Conservation (phyloP, 2,797 vertebrate species). For the Calcarius lapponicus region DNA sequence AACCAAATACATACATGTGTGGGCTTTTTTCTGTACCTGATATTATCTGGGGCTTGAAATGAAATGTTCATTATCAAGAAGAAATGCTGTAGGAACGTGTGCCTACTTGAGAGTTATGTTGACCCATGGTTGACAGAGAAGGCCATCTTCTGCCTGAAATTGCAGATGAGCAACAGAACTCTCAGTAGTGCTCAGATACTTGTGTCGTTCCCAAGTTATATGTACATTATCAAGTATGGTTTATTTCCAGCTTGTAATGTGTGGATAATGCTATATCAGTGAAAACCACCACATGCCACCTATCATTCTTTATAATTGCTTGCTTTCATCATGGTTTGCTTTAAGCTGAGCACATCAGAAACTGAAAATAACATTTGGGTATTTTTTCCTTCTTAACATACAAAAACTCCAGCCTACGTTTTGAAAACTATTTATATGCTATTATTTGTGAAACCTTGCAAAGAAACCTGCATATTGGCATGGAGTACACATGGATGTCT, state of each 20-base stretch:
- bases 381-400: not conserved
- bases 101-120: not conserved
- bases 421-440: not conserved
- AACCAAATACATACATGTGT: not conserved
- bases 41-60: not conserved
- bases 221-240: not conserved
- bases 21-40: not conserved
- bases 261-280: not conserved
- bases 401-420: not conserved
- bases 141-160: not conserved
- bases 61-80: not conserved
- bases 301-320: not conserved
- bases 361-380: not conserved
- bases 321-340: not conserved
- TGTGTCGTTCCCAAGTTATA: not conserved
- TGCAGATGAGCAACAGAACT: not conserved
- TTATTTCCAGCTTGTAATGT: not conserved
- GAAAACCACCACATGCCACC: conserved; percentile 2
- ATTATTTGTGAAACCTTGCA: conserved; percentile 8
- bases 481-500: not conserved
- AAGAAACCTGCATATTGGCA: not conserved
- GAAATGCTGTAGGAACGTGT: accelerated
- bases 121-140: not conserved
- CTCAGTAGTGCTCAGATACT: not conserved
- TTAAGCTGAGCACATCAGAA: not conserved